phyloP scores from a whole-genome alignment of 1,140 invertebrate genomes.

The Drosophila kepulauana region DNA sequence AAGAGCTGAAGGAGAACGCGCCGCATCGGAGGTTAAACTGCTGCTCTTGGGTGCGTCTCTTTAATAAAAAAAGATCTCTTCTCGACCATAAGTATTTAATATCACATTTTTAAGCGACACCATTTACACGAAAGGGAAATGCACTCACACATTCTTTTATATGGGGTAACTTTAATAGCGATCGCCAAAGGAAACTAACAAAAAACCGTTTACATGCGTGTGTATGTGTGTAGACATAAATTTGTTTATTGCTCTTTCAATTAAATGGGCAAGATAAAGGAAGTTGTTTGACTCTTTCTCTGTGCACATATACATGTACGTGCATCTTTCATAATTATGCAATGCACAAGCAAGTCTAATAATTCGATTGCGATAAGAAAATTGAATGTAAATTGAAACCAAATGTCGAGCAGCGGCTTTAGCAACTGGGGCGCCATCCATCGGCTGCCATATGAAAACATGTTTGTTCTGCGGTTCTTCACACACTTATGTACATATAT shows the following conservation, averaged over 20 bases:
- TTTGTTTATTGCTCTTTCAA: slow-evolving; percentile 20
- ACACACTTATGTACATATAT: background rate
- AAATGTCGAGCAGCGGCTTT: slow-evolving; percentile 55
- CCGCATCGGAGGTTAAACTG: slow-evolving; percentile 95
- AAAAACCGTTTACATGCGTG: background rate
- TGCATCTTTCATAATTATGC: slow-evolving; percentile 59
- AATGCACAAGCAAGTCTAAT: slow-evolving; percentile 55
- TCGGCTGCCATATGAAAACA: slow-evolving; percentile 49
- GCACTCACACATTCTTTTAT: slow-evolving; percentile 4
- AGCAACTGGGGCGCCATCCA: slow-evolving; percentile 68
- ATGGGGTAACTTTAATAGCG: slow-evolving; percentile 47
- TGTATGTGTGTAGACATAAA: background rate
- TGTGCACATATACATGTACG: background rate
- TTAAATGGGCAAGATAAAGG: slow-evolving; percentile 15
- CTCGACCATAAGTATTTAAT: background rate
- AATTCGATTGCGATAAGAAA: slow-evolving; percentile 72
- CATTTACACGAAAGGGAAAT: slow-evolving; percentile 19
- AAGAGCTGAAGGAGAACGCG: slow-evolving; percentile 92
- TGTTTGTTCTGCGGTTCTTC: slow-evolving; percentile 56
- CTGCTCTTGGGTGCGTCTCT: slow-evolving; percentile 91
- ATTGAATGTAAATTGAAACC: slow-evolving; percentile 80
- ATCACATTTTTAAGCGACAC: slow-evolving; percentile 20
- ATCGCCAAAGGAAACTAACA: background rate
- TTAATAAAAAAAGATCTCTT: background rate
- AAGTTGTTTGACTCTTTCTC: slow-evolving; percentile 21